Conservation (phyloP, 2,113 vertebrate species). For the Bubalus kerabau region DNA sequence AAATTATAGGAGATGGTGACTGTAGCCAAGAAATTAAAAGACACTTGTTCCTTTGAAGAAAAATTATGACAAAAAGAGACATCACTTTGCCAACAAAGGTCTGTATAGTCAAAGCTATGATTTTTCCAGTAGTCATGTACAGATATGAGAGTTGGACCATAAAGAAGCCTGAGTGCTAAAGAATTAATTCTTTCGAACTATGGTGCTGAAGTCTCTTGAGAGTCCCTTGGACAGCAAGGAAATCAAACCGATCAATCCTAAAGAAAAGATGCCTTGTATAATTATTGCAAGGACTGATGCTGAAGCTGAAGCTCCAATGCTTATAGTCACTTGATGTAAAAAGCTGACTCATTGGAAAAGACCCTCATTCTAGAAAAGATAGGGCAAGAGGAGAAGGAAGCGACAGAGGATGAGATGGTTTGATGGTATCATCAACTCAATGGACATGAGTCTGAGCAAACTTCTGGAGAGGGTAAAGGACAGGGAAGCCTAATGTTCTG, state of each 20-base stretch:
- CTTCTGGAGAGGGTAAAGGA: not conserved
- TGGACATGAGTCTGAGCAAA: not conserved
- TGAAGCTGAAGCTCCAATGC: not conserved
- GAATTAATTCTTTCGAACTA: not conserved
- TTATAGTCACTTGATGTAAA: not conserved
- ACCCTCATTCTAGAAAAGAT: not conserved
- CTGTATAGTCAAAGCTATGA: not conserved
- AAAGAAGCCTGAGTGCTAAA: not conserved
- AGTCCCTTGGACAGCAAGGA: not conserved
- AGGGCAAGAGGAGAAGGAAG: not conserved
- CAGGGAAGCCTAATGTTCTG: not conserved
- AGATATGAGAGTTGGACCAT: not conserved
- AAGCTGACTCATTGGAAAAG: accelerated
- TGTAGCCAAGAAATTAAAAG: not conserved
- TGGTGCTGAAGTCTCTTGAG: not conserved
- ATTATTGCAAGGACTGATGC: not conserved
- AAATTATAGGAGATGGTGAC: not conserved
- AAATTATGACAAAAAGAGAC: not conserved
- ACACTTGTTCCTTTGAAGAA: not conserved
- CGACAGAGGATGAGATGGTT: not conserved
- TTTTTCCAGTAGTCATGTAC: not conserved
- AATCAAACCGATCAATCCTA: not conserved
- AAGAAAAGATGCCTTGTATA: not conserved
- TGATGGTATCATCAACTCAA: not conserved
- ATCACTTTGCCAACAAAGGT: not conserved